Base-by-base conservation (phyloP, 1,140 invertebrate genomes). In the Trichonephila inaurata region DNA sequence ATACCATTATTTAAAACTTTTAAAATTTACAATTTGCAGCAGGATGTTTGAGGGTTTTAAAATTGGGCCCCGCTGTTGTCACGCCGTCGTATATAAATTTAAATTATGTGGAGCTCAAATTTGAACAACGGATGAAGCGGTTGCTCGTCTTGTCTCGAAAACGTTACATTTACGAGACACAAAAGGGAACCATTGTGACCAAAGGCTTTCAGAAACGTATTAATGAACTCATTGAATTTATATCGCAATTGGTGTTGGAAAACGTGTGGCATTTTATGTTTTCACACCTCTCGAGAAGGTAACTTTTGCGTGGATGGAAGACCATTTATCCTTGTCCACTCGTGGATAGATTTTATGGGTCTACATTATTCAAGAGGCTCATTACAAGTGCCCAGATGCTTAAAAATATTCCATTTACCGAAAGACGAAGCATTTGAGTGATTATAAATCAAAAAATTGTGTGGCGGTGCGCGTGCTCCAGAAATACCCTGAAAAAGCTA, bases 291-390 rank as follows among this genome's bases (percentile, higher is more conserved):
- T 7, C 66, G n/a, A 69, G 8, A 24, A 5, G 10, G 18, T 7
- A 0, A 12, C 33, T 0, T 82, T 58, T 60, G 82, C 51, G 14
- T 60, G 82, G 82, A 58, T 14, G 16, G 82, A 40, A 91, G 89
- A 66, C 5, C 28, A 64, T 28, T 58, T 91, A 10, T 58, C 81
- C 18, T 8, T 24, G 24, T 19, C n/a, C 8, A 86, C 58, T 82
- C 51, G 66, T 19, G 89, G 89, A 40, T 91, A 72, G 89, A 91
- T 91, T 33, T 5, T 86, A 19, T 92, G 91, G 91, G 44, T 69
- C 12, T n/a, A 92, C 21, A 60, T 33, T 6, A n/a, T 92, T 5
- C 33, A 51, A 19, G 18, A 69, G 28, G 91, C 44, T 1, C 33
- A 19, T n/a, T 92, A 66, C 33, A 66, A 51, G 24, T 92, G 91